Conservation (phyloP, 1,140 invertebrate genomes). For the Diabrotica virgifera region DNA sequence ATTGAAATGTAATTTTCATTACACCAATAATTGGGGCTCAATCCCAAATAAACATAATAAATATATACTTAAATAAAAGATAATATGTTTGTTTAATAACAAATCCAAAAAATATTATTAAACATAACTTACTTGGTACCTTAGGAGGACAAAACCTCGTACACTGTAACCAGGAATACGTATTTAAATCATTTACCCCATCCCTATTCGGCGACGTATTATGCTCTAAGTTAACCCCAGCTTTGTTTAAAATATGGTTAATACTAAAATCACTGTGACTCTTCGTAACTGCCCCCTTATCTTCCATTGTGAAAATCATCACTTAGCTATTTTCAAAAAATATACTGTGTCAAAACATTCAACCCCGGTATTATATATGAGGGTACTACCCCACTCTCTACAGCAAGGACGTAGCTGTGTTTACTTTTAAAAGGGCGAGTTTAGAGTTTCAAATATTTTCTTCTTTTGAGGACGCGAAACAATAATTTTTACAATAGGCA, state of each 20-base stretch:
- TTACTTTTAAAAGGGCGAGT: too few relatives aligned
- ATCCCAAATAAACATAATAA: too few relatives aligned
- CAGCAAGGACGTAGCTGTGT: background rate
- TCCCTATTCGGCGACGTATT: conserved; percentile 30
- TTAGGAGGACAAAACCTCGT: conserved; percentile 73
- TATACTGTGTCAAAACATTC: conserved; percentile 21
- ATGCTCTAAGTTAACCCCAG: conserved; percentile 24
- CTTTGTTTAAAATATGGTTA: conserved; percentile 52
- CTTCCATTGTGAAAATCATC: conserved; percentile 16
- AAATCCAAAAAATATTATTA: too few relatives aligned
- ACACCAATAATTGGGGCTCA: too few relatives aligned
- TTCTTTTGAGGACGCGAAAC: too few relatives aligned
- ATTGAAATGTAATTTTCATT: too few relatives aligned
- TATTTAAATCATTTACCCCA: conserved; percentile 20
- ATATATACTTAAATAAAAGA: too few relatives aligned
- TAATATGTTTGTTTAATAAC: too few relatives aligned
- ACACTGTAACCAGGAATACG: conserved; percentile 66
- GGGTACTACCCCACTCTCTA: conserved; percentile 24
- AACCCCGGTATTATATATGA: conserved; percentile 29
- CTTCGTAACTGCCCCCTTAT: conserved; percentile 14
- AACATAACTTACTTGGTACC: conserved; percentile 58
- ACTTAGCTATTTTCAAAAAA: conserved; percentile 15
- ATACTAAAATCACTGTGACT: conserved; percentile 52
- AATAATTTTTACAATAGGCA: too few relatives aligned
- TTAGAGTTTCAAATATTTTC: too few relatives aligned